Percentiles rank a stretch among this genome's conserved stretches.
Conservation (phyloP, 2,888 invertebrate genomes). For the Seira ritae region DNA sequence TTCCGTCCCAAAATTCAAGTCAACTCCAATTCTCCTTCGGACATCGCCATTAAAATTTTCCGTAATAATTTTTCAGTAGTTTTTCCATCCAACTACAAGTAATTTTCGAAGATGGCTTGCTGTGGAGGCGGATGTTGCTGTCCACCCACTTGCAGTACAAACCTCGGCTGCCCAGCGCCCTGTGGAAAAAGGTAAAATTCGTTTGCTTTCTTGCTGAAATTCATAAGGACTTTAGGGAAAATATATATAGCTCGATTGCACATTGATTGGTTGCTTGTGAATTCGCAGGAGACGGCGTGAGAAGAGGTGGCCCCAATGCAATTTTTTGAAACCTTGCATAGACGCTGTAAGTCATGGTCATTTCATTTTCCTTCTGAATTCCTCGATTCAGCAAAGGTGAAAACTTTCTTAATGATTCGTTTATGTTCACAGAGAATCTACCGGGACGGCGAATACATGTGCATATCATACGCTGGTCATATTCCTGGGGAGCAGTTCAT, state of each 20-base stretch:
- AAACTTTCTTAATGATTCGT: too few relatives aligned
- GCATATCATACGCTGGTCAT: slow-evolving; percentile 69
- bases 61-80: too few relatives aligned
- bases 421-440: slow-evolving; percentile 63
- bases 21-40: too few relatives aligned
- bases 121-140: not conserved
- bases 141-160: not conserved
- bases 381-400: too few relatives aligned
- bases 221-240: too few relatives aligned
- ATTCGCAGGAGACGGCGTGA: slow-evolving; percentile 60
- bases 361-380: too few relatives aligned
- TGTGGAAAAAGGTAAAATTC: not conserved
- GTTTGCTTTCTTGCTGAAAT: not conserved
- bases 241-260: not conserved
- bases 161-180: not conserved
- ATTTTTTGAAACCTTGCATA: slow-evolving; percentile 72
- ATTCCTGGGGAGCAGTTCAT: slow-evolving; percentile 71
- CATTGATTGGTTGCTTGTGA: not conserved
- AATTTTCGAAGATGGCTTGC: not conserved
- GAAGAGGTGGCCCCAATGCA: slow-evolving; percentile 69
- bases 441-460: slow-evolving; percentile 62
- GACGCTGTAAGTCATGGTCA: too few relatives aligned
- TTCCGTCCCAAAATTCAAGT: too few relatives aligned
- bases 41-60: too few relatives aligned
- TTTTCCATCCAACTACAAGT: too few relatives aligned